These are phyloP conservation scores for Diglossa cyanea DNA, from an alignment of 2,797 vertebrate genomes.

Conservation along the genomic window DNA sequence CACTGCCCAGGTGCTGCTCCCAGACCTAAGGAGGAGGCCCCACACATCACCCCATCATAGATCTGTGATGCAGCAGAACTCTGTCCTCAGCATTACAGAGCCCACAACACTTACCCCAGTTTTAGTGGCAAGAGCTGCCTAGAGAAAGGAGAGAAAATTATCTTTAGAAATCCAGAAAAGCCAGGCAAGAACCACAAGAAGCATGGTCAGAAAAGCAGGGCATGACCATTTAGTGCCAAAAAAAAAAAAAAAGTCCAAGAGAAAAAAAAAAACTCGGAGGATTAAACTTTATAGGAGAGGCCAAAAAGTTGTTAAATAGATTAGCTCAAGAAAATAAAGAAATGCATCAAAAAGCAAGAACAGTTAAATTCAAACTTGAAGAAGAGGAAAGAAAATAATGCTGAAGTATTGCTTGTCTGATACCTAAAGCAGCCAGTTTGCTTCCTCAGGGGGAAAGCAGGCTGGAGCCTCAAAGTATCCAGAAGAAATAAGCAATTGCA, in stretches of 20 bases:
- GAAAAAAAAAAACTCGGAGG: neutral
- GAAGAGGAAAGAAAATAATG: constrained; percentile 50
- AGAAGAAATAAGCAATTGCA: constrained; percentile 62
- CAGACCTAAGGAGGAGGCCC: neutral
- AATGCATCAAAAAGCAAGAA: constrained; percentile 61
- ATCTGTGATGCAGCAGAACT: neutral
- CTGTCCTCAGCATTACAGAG: neutral
- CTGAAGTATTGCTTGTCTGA: constrained; percentile 7
- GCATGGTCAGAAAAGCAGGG: constrained; percentile 58
- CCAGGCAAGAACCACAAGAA: constrained; percentile 41
- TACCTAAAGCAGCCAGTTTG: constrained; percentile 51
- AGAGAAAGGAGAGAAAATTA: constrained; percentile 67
- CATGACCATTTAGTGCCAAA: constrained; percentile 65
- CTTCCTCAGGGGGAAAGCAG: constrained; percentile 40
- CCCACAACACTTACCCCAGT: constrained; percentile 77
- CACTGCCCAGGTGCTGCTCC: neutral
- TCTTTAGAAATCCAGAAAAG: constrained; percentile 52
- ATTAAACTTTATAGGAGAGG: constrained; percentile 52
- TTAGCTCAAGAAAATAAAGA: constrained; percentile 69
- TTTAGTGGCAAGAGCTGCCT: constrained; percentile 79
- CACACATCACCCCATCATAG: fast-evolving
- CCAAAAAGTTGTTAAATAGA: constrained; percentile 70
- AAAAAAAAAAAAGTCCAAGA: neutral
- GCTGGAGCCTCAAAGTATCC: constrained; percentile 36
- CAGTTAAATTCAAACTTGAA: constrained; percentile 47